phyloP scores from a whole-genome alignment of 1,140 invertebrate species.

The Lepidotrigona ventralis region DNA sequence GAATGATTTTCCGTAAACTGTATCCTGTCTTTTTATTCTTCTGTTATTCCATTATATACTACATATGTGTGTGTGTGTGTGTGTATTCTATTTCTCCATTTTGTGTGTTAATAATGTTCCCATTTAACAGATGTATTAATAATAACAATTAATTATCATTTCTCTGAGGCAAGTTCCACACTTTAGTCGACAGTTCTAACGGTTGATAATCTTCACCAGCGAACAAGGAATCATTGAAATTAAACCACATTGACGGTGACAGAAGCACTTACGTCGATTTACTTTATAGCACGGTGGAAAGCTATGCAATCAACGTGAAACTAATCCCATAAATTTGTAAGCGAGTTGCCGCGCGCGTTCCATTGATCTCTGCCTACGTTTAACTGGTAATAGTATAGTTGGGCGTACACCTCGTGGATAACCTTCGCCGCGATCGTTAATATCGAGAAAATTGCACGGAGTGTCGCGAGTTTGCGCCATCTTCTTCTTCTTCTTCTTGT shows the following conservation, averaged over 20 bases:
- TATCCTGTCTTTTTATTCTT: too few relatives aligned
- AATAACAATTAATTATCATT: too few relatives aligned
- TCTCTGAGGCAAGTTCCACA: too few relatives aligned
- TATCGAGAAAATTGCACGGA: background rate
- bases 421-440: slow-evolving; percentile 20
- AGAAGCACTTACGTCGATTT: background rate
- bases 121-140: too few relatives aligned
- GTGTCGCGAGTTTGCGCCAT: background rate
- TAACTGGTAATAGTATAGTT: slow-evolving; percentile 1
- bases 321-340: slow-evolving; percentile 26
- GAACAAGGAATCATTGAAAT: background rate
- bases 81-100: too few relatives aligned
- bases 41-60: too few relatives aligned
- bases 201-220: background rate
- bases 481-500: background rate
- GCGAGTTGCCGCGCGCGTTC: background rate
- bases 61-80: too few relatives aligned
- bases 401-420: background rate
- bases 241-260: background rate
- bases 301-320: slow-evolving; percentile 5
- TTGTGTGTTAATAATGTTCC: too few relatives aligned
- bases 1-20: too few relatives aligned
- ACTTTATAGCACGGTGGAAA: background rate
- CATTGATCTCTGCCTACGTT: slow-evolving; percentile 10
- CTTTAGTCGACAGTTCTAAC: background rate